Evolutionary conservation across 2,113 vertebrate genomes (phyloP), one percentile per base, ranked within the genome.

Genomic region (Ovis canadensis): DNA sequence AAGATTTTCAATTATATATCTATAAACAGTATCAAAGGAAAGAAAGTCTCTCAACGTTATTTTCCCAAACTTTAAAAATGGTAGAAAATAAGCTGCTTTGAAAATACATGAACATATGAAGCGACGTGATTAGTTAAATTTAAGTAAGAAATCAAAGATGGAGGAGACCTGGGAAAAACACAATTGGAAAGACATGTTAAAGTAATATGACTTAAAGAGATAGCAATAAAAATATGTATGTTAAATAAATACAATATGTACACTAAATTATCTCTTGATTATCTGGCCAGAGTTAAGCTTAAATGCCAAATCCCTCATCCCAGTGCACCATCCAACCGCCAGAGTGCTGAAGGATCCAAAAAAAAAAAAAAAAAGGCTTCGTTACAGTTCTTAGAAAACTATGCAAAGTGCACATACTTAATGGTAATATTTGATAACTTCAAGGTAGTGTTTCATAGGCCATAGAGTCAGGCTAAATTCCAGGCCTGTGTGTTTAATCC

Each of bases 191-290:
- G 52, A 96, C 78, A 87, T 71, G 27, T 67, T 95, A 54, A 93
- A 78, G 27, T 90, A 85, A 50, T 59, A 36, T 85, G 57, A 93
- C 31, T 82, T 62, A 71, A 87, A 92, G 11, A 90, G 14, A 60
- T 11, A 83, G 81, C 10, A 87, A 81, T 59, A 40, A 29, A 94
- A 93, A 91, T 81, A 45, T 6, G 0, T 29, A 29, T 82, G 43
- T 62, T 96, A n/a, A 40, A 93, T 92, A 86, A 71, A 43, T 15
- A 43, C 12, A 93, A 81, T 74, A 36, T 11, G 0, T 23, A 40
- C 64, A n/a, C 71, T 96, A n/a, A 29, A 93, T 94, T 85, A 48
- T 67, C n/a, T 93, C 94, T 85, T 94, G 67, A 84, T 59, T 25
- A 84, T 40, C 25, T 74, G 29, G 36, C 29, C 81, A 84, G 62